Base-by-base conservation (phyloP, 2,888 invertebrate species). In the Apamea sordens region DNA sequence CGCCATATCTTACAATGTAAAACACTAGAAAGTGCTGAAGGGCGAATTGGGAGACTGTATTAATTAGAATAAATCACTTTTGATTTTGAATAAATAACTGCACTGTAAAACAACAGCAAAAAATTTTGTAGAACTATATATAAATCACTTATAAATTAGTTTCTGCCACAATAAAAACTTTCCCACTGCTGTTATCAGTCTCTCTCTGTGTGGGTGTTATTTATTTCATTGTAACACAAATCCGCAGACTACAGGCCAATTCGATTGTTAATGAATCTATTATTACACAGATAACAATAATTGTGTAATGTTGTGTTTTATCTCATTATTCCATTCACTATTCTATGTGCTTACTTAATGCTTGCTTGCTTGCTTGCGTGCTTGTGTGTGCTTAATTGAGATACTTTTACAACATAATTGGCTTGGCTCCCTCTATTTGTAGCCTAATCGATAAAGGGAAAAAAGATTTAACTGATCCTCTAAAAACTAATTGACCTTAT, bases 201-300 rank as follows among this genome's bases (percentile, higher is more conserved):
- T 59, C 15, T 74, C 15, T 69, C 64, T 80, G 50, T 82, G 53
- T 56, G 10, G 56, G 56, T 61, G 44, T 74, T 36, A 72, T 56
- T 76, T 64, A 72, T 77, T 67, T 72, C 13, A 79, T 47, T 76
- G 68, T 79, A 32, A 72, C 13, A 84, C 70, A 76, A 78, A 82
- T 74, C 74, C 4, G 5, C 64, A 79, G 61, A 73, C 41, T 44
- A 41, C 41, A 67, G 44, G 21, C 65, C 76, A 68, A 78, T 78
- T 73, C 41, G 47, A 73, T 71, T 82, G 71, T 79, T 79, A 85
- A 85, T 80, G 61, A 79, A 77, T 80, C 74, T 85, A 80, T 79
- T 83, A 80, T 80, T 75, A 83, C 36, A 18, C 15, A 75, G 85
- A 85, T 85, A 82, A 84, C 68, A 81, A 68, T 84, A 81, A 68